Percentiles rank a stretch among this genome's conserved stretches.
These are phyloP conservation scores for Embidobia sp. DNA, from an alignment of 2,888 invertebrate species.

Conservation along the genomic window DNA sequence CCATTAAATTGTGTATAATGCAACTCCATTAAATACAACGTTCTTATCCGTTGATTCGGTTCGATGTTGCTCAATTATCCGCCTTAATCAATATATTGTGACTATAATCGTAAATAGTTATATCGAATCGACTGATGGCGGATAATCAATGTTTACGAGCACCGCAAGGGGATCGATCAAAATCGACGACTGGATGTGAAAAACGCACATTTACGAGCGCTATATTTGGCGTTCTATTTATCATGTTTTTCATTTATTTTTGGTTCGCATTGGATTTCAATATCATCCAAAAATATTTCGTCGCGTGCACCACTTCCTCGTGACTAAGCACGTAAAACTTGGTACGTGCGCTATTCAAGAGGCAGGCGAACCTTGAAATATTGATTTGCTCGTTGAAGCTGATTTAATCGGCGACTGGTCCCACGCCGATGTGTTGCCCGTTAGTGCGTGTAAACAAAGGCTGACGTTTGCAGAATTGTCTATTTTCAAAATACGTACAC, in stretches of 20 bases:
- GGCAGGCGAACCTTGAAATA: constrained; percentile 76
- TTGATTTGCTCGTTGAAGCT: constrained; percentile 77
- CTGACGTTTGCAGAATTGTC: constrained; percentile 54
- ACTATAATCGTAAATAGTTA: too few species aligned
- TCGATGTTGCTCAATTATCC: too few species aligned
- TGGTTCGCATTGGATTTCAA: constrained; percentile 43
- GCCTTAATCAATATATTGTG: too few species aligned
- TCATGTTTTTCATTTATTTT: constrained; percentile 37
- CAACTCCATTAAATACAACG: too few species aligned
- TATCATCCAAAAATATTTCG: constrained; percentile 61
- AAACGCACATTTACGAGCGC: background rate
- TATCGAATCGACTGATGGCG: too few species aligned
- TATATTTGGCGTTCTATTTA: constrained; percentile 28
- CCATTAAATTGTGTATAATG: too few species aligned
- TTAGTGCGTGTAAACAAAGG: constrained; percentile 70
- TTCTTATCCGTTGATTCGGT: too few species aligned
- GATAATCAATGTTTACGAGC: too few species aligned
- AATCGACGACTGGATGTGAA: too few species aligned
- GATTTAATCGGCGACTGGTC: constrained; percentile 74
- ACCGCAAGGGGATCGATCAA: too few species aligned
- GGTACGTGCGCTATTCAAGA: constrained; percentile 55
- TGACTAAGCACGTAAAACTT: constrained; percentile 59
- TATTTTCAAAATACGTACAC: constrained; percentile 64
- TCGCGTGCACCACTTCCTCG: constrained; percentile 59
- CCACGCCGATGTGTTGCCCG: constrained; percentile 64